Evolutionary conservation across 2,797 vertebrate species (phyloP).

Genomic region (Otolemur crassicaudatus): DNA sequence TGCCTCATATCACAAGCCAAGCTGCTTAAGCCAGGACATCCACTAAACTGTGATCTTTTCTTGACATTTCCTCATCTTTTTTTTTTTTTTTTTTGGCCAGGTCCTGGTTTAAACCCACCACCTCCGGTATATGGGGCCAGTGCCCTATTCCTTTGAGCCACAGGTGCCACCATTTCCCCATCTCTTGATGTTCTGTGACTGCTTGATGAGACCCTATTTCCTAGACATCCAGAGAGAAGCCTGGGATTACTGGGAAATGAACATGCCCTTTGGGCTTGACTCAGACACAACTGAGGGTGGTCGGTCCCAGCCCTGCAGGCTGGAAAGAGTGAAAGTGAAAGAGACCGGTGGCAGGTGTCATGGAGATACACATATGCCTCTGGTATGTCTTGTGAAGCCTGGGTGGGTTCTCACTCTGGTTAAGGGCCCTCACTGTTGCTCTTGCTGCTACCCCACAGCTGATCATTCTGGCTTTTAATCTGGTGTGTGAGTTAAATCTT

Average conservation of each 20-base stretch:
- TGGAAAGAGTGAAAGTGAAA: background rate
- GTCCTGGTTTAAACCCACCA: no score
- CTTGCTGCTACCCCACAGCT: background rate
- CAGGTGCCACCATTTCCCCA: background rate
- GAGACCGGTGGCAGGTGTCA: background rate
- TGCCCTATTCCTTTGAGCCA: no score
- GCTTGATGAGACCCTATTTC: background rate
- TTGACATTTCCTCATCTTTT: background rate
- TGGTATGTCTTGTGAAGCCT: accelerated
- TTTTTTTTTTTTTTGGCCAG: no score
- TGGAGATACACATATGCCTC: background rate
- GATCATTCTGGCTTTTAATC: background rate
- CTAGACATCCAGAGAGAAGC: background rate
- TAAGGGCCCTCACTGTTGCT: background rate
- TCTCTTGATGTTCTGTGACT: background rate
- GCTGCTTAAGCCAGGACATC: background rate
- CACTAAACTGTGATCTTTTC: background rate
- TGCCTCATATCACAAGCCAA: background rate
- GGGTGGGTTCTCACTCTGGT: background rate
- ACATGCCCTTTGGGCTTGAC: background rate
- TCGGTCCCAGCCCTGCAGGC: background rate
- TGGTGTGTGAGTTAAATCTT: background rate
- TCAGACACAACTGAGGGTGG: background rate
- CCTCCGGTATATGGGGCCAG: no score
- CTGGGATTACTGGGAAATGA: background rate